Conservation (phyloP, 2,888 invertebrate species). For the Platycheirus albimanus region DNA sequence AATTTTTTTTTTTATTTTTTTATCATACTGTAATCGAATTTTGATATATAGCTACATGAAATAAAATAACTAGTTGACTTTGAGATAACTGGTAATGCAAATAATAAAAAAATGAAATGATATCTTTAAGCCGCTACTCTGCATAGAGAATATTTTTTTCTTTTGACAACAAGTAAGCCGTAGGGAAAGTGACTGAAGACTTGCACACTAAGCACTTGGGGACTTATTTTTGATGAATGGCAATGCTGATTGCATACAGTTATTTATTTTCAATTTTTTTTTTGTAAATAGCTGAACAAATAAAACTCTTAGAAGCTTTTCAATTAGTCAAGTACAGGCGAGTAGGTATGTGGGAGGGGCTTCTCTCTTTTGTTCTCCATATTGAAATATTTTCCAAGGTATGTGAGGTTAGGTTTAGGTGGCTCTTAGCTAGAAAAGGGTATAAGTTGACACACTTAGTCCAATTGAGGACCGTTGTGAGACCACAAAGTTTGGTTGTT, state of each 20-base stretch:
- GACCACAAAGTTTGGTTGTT: no score
- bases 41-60: conserved; percentile 13
- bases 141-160: neutral
- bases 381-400: no score
- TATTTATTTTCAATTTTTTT: conserved; percentile 1
- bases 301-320: no score
- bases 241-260: conserved; percentile 9
- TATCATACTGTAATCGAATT: conserved; percentile 1
- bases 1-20: conserved; percentile 7
- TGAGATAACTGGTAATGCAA: conserved; percentile 34
- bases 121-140: conserved; percentile 9
- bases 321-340: neutral
- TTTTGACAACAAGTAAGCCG: neutral
- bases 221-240: conserved; percentile 18
- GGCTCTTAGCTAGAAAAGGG: no score
- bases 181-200: conserved; percentile 3
- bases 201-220: neutral
- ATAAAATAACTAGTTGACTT: conserved; percentile 4
- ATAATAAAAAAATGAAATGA: conserved; percentile 11
- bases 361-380: no score
- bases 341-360: no score
- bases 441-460: no score
- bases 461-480: no score
- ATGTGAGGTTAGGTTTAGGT: no score
- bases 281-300: conserved; percentile 1